Base-by-base conservation (phyloP, 2,113 vertebrate species). In the Nymphicus hollandicus region DNA sequence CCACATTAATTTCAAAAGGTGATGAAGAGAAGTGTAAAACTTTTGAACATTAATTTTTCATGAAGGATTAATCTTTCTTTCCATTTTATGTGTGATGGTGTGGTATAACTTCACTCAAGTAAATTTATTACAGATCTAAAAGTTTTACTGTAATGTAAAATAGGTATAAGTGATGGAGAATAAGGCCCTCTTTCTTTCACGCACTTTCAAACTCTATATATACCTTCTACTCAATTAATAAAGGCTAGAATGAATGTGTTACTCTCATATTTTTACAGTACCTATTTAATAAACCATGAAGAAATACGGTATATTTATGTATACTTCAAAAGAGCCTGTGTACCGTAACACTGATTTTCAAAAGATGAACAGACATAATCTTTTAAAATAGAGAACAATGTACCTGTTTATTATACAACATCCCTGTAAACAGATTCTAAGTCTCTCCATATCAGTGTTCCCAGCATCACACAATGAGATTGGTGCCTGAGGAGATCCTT, bases 381-480 rank as follows among this genome's bases (percentile, higher is more conserved):
- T 12, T 16, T 24, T 66, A 88, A 88, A 91, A 49, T 61, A 81
- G 6, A 79, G 17, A 74, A 58, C 9, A 28, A 15, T 15, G 18
- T 66, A 81, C 29, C 79, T 71, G 17, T 64, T 77, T 44, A 27
- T 66, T 65, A 47, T 20, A 25, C 63, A 50, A 37, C 10, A 37
- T 10, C 3, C 3, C 16, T 39, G 18, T 35, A 61, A 77, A 56
- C 6, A 81, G 61, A 33, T 27, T 35, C 9, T 52, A 46, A 69
- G 35, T 35, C 15, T 76, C 49, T 83, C 19, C 0, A 0, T 68
- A 72, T 31, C 33, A 52, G 25, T 35, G 29, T 53, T 89, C 50
- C 39, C 70, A 65, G 49, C 41, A 83, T 13, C 0, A 0, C 1
- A 3, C 69, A 81, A 0, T 0, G 41, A 73, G 46, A 19, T 6